Evolutionary conservation across 2,113 vertebrate species (phyloP), one percentile per base, ranked within the genome.

Genomic region (Heloderma charlesbogerti): DNA sequence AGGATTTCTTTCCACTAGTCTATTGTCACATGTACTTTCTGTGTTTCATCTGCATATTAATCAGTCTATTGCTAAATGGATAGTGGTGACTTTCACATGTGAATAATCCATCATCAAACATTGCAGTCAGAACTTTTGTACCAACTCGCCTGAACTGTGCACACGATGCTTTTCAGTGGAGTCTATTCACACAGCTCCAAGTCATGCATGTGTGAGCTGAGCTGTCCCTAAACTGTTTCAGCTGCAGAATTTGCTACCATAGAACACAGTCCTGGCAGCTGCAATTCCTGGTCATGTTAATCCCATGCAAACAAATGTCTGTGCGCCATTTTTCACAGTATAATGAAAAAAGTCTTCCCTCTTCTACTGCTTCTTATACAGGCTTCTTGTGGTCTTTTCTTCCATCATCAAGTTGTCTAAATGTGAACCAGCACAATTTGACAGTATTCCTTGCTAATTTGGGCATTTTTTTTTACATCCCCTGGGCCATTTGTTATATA

Each of bases 401-500:
- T 0, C 87, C 93, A 90, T 93, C 91, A 43, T 93, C 92, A 43
- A 0, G 29, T 22, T 60, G 91, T 89, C 93, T 79, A 93, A 95
- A 94, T 34, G 4, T 92, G 94, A 91, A 95, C 88, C 48, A 63
- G 92, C 87, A 89, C 88, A 93, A 94, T 89, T 51, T 96, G 94
- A 94, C 94, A 91, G 9, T 40, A 89, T 93, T 95, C 93, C 92
- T 95, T 95, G 94, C 92, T 95, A 22, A 85, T 94, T 96, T 78
- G 95, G 95, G 95, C 95, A 96, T 97, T 82, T 90, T 93, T 95
- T 79, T 63, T 63, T 20, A 63, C 96, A 95, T 95, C 96, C 96
- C 96, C 97, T 95, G 96, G 96, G 94, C 96, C 97, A 96, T 97
- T 97, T 97, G 95, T 96, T 97, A 92, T 91, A 88, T 96, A 97